A percentile compares a stretch with the other conserved stretches of the same genome.
These are phyloP conservation scores for Glossophaga mutica DNA, from an alignment of 2,797 vertebrate genomes.

Conservation along the genomic window DNA sequence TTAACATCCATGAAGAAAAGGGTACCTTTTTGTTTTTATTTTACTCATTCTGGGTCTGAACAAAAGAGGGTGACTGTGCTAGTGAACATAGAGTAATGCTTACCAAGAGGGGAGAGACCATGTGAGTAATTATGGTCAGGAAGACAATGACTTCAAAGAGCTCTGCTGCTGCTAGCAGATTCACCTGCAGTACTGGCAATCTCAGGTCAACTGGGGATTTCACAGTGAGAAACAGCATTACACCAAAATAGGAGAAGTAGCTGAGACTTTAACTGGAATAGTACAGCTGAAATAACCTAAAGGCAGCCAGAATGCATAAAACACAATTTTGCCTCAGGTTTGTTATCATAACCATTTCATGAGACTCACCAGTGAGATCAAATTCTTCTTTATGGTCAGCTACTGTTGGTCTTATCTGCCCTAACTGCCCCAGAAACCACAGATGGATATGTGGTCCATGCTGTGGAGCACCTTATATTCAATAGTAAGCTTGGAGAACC, in stretches of 20 bases:
- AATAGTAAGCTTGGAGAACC: background rate
- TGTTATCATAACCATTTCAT: conserved; percentile 28
- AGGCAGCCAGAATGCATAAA: background rate
- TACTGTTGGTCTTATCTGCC: background rate
- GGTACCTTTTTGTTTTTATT: background rate
- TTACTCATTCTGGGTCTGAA: conserved; percentile 4
- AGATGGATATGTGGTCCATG: background rate
- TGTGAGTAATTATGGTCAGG: background rate
- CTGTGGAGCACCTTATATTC: background rate
- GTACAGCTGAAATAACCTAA: background rate
- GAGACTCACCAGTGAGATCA: background rate
- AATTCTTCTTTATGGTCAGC: conserved; percentile 16
- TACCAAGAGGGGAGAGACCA: background rate
- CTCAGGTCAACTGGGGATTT: background rate
- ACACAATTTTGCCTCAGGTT: conserved; percentile 12
- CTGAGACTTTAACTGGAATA: conserved; percentile 24
- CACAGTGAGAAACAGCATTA: background rate
- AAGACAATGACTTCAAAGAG: conserved; percentile 42
- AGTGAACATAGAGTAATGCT: background rate
- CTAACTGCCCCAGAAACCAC: background rate
- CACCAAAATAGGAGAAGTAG: conserved; percentile 10
- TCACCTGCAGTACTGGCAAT: background rate
- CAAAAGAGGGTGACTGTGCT: conserved; percentile 56
- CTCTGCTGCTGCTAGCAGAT: background rate
- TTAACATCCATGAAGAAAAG: background rate